Base-by-base conservation (phyloP, 2,797 vertebrate species). In the Thalassophryne amazonica region DNA sequence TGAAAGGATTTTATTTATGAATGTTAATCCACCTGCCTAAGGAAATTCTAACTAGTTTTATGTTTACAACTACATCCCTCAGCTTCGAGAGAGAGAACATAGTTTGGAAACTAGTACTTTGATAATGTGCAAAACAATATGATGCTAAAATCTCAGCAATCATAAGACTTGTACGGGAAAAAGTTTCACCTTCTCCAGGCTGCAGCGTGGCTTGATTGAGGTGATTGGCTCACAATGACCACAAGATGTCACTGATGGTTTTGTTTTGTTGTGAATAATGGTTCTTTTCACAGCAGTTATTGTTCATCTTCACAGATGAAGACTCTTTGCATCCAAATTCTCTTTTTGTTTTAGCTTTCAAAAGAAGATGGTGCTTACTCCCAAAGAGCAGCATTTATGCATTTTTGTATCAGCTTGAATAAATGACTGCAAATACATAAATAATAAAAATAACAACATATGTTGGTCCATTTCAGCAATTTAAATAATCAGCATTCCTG, bases 201-300 rank as follows among this genome's bases (percentile, higher is more conserved):
- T 59, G 7, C n/a, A 33, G 3, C 49, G 56, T 36, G 46, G 47
- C 36, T 51, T 49, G 14, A 39, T 56, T 22, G 27, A 69, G 72
- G 51, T 25, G 16, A 14, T 29, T 14, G 36, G 30, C 30, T 33
- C 22, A 15, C 5, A 43, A 16, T 47, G 28, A 37, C 16, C 14
- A 37, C 20, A 41, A 39, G 1, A 1, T 11, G 13, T 29, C 32
- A 32, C 21, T 20, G 7, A 27, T 25, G 18, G 15, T 10, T 40
- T 8, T 23, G 13, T 20, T 36, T 31, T 21, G 8, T 38, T 14
- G 1, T 30, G 39, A 35, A 41, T 17, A 41, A 12, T 23, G 55
- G 16, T 35, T 54, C 8, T 21, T 11, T 15, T 34, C 6, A 9
- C 17, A n/a, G 10, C 3, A 33, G 25, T 25, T 2, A 25, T 24